Percentiles rank a stretch among this genome's conserved stretches.
Conservation (phyloP, 2,797 vertebrate genomes). For the Xenentodon cancila region DNA sequence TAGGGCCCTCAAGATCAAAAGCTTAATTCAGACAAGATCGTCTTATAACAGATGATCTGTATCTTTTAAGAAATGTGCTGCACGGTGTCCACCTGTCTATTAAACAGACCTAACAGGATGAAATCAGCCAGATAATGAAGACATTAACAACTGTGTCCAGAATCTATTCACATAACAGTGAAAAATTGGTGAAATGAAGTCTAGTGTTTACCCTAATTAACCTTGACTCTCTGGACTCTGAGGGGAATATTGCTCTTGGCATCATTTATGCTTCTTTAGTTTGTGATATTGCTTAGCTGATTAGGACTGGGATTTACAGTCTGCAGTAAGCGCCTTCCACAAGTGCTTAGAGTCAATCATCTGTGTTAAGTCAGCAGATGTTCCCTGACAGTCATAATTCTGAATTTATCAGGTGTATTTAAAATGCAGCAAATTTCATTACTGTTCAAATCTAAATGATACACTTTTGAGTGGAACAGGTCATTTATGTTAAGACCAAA, state of each 20-base stretch:
- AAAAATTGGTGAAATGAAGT: neutral
- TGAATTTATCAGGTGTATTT: no score
- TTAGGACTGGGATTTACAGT: neutral
- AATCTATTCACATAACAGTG: neutral
- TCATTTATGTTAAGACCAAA: neutral
- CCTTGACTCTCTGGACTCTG: constrained; percentile 4
- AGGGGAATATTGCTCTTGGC: no score
- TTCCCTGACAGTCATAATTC: constrained; percentile 2
- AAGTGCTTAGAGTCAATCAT: no score
- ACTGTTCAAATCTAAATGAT: neutral
- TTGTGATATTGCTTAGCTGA: neutral
- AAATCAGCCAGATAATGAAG: neutral
- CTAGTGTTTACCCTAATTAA: constrained; percentile 6
- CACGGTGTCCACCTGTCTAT: neutral
- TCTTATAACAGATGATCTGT: no score
- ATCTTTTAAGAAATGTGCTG: neutral
- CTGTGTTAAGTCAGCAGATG: neutral
- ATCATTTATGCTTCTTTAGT: neutral
- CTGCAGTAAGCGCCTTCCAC: no score
- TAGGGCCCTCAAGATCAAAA: no score
- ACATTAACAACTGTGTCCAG: neutral
- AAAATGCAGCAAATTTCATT: no score
- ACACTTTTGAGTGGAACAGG: neutral
- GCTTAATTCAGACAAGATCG: no score
- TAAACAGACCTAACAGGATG: neutral